phyloP scores from a whole-genome alignment of 2,888 invertebrate genomes.

The Anorthoa munda region DNA sequence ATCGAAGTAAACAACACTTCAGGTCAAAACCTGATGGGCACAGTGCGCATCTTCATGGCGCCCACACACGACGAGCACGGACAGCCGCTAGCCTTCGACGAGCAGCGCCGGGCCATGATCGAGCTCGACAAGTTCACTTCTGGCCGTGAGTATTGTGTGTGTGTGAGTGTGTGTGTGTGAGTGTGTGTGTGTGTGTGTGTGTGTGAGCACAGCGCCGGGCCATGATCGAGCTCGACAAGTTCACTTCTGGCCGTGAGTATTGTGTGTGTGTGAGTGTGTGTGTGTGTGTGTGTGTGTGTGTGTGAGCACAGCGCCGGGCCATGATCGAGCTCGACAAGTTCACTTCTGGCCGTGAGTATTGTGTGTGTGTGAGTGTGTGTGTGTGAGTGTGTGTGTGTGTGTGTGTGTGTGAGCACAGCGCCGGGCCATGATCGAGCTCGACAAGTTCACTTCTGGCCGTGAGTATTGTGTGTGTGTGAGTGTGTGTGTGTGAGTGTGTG shows the following conservation, averaged over 20 bases:
- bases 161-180: too few relatives aligned
- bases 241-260: constrained; percentile 85
- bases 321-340: constrained; percentile 95
- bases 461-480: too few relatives aligned
- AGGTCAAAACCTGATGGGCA: constrained; percentile 89
- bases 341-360: constrained; percentile 79
- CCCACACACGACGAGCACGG: constrained; percentile 91
- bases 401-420: too few relatives aligned
- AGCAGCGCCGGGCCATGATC: constrained; percentile 92
- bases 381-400: too few relatives aligned
- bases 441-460: too few relatives aligned
- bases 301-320: constrained; percentile 66
- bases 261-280: too few relatives aligned
- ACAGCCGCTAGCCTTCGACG: constrained; percentile 68
- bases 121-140: constrained; percentile 94
- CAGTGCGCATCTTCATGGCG: constrained; percentile 93
- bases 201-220: constrained; percentile 66
- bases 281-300: too few relatives aligned
- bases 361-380: too few relatives aligned
- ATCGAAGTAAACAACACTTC: constrained; percentile 91
- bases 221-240: constrained; percentile 94
- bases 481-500: too few relatives aligned
- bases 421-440: too few relatives aligned
- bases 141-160: constrained; percentile 71
- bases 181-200: too few relatives aligned